Percentiles rank a stretch among this genome's conserved stretches.
Conservation (phyloP, 1,140 invertebrate genomes). For the Drosophila grimshawi region DNA sequence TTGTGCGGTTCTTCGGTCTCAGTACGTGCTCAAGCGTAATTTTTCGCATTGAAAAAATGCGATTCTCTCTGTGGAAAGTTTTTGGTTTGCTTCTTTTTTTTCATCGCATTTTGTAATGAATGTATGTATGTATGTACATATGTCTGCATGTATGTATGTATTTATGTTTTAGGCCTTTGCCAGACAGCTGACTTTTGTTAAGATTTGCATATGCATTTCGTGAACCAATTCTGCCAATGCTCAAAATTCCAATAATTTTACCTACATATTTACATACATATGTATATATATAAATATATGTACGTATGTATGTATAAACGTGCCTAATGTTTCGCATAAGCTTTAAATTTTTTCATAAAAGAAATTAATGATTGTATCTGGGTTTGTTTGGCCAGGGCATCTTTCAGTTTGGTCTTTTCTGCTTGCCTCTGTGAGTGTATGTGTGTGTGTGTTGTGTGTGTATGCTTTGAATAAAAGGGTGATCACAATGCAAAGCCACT, state of each 20-base stretch:
- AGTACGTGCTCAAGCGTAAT: not conserved
- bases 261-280: too few species aligned
- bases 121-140: not conserved
- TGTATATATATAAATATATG: too few species aligned
- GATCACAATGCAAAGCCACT: conserved; percentile 43
- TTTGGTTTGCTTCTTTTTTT: not conserved
- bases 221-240: too few species aligned
- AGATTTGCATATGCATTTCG: too few species aligned
- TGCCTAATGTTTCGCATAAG: not conserved
- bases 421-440: not conserved
- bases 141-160: not conserved
- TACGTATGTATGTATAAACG: not conserved
- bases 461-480: conserved; percentile 9
- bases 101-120: not conserved
- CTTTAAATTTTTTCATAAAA: not conserved
- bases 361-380: not conserved
- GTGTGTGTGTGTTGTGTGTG: conserved; percentile 7
- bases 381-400: not conserved
- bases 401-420: not conserved
- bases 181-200: too few species aligned
- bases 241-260: too few species aligned
- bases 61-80: not conserved
- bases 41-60: not conserved
- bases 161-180: not conserved
- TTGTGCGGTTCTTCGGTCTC: not conserved